These are phyloP conservation scores for Caenorhabditis drosophilae DNA, from an alignment of 2,888 invertebrate species.

Conservation along the genomic window DNA sequence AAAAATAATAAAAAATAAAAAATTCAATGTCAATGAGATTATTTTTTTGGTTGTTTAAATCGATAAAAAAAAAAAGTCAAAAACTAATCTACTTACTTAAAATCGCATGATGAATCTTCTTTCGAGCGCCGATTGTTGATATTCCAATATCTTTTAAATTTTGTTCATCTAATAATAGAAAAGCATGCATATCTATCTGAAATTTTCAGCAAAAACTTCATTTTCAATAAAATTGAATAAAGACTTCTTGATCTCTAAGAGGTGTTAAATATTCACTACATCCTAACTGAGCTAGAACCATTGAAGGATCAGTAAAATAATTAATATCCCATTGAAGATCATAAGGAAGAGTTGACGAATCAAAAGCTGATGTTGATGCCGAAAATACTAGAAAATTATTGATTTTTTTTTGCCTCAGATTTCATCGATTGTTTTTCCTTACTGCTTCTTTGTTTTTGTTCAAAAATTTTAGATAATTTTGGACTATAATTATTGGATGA, in stretches of 20 bases:
- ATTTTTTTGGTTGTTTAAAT: too few relatives aligned
- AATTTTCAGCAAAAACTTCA: too few relatives aligned
- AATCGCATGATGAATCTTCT: constrained; percentile 67
- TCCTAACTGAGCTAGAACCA: constrained; percentile 64
- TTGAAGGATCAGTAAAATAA: constrained; percentile 58
- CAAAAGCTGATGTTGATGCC: constrained; percentile 52
- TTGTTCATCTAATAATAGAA: constrained; percentile 64
- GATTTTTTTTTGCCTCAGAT: not conserved
- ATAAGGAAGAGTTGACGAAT: constrained; percentile 40
- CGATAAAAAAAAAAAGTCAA: constrained; percentile 4
- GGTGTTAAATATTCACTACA: constrained; percentile 63
- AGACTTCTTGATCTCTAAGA: constrained; percentile 65
- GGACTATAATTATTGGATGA: constrained; percentile 31
- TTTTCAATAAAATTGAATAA: not conserved
- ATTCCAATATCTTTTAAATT: constrained; percentile 66
- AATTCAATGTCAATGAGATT: too few relatives aligned
- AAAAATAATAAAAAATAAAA: not conserved
- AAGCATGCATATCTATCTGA: constrained; percentile 68
- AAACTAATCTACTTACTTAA: constrained; percentile 57
- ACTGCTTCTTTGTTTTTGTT: constrained; percentile 19
- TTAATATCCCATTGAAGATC: constrained; percentile 63
- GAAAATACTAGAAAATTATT: constrained; percentile 35
- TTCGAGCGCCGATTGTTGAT: constrained; percentile 65
- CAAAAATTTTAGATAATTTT: constrained; percentile 13
- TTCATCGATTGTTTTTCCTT: too few relatives aligned